Conservation (phyloP, 2,113 vertebrate genomes). For the Lepus americanus region DNA sequence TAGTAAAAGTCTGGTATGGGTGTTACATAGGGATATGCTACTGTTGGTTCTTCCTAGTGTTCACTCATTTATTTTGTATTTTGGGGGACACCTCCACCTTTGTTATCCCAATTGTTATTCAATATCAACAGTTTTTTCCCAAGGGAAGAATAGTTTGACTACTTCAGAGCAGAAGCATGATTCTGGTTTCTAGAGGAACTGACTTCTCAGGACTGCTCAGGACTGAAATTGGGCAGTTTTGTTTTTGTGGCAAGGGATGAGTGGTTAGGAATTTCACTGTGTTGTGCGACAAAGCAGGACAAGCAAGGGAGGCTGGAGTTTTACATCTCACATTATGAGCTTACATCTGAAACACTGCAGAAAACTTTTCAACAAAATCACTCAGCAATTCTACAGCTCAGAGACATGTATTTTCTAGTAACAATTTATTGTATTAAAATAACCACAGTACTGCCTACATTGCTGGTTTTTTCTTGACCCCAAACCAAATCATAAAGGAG, state of each 20-base stretch:
- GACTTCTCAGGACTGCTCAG: neutral
- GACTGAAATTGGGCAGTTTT: neutral
- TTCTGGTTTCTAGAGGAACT: neutral
- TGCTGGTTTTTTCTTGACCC: neutral
- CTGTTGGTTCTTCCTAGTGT: neutral
- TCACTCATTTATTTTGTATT: conserved; percentile 19
- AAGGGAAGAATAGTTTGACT: neutral
- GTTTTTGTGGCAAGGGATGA: neutral
- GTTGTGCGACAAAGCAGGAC: neutral
- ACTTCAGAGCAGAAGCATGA: neutral
- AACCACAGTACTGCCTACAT: neutral
- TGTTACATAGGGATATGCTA: neutral
- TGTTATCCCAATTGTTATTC: neutral
- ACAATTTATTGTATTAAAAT: conserved; percentile 53
- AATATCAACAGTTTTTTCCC: neutral
- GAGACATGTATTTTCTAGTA: neutral
- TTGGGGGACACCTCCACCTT: neutral
- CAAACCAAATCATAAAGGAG: neutral
- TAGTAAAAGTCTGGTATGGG: neutral
- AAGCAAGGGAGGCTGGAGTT: neutral
- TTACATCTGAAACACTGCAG: neutral
- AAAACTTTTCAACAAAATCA: neutral
- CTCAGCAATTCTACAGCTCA: neutral
- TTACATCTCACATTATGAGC: neutral
- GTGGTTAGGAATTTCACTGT: neutral